Percentiles rank a stretch among this genome's conserved stretches.
phyloP scores from a whole-genome alignment of 2,113 vertebrate species.

The Passer montanus region DNA sequence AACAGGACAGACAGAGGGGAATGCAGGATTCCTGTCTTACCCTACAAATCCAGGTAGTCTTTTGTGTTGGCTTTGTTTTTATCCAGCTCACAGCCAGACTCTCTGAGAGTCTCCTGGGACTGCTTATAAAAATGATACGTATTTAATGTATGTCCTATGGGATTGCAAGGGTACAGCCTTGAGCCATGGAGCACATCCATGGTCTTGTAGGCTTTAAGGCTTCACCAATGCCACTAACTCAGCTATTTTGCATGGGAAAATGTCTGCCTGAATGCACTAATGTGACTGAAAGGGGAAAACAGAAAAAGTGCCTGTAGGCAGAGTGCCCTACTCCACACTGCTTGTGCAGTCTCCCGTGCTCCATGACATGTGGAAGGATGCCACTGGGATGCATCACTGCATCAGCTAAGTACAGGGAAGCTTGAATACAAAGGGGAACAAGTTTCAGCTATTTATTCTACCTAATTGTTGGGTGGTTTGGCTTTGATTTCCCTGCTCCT shows the following conservation, averaged over 20 bases:
- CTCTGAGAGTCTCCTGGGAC: background rate
- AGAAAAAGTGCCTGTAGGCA: background rate
- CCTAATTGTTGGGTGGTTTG: background rate
- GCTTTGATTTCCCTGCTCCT: background rate
- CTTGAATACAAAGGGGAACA: background rate
- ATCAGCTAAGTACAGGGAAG: background rate
- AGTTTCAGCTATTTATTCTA: background rate
- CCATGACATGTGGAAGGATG: background rate
- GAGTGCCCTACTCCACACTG: fast-evolving
- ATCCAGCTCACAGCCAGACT: background rate
- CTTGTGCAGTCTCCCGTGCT: background rate
- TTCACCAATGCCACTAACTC: background rate
- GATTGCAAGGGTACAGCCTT: background rate
- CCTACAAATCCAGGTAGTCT: background rate
- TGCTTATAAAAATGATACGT: background rate
- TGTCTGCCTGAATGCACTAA: background rate
- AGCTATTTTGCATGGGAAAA: background rate
- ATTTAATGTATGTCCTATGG: background rate
- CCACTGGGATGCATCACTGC: background rate
- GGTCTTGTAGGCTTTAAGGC: background rate
- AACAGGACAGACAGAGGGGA: background rate
- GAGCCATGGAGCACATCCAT: background rate
- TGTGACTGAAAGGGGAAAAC: background rate
- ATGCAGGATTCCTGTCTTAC: background rate
- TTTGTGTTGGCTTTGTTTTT: background rate